These are phyloP conservation scores for Desoria tigrina DNA, from an alignment of 2,888 invertebrate species.

Conservation along the genomic window DNA sequence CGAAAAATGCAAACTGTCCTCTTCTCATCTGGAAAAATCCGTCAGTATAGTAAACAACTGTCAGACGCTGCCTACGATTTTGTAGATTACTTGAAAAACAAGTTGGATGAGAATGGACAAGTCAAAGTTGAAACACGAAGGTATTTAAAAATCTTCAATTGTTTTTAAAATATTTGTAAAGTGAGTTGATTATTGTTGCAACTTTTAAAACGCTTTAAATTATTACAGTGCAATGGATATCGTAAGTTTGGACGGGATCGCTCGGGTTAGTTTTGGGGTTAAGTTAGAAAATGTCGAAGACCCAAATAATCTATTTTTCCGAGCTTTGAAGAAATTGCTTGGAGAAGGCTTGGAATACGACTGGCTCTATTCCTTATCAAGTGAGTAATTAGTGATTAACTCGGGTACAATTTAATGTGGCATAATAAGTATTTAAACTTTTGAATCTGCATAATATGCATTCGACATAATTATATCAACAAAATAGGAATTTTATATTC, in stretches of 20 bases:
- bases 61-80: constrained; percentile 32
- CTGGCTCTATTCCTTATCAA: constrained; percentile 31
- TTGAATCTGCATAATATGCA: too few relatives aligned
- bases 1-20: constrained; percentile 36
- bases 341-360: constrained; percentile 36
- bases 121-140: constrained; percentile 30
- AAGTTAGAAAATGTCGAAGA: constrained; percentile 37
- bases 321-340: constrained; percentile 25
- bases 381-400: constrained; percentile 19
- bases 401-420: neutral
- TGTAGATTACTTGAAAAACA: constrained; percentile 13
- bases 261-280: constrained; percentile 32
- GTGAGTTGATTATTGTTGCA: neutral
- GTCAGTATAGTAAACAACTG: constrained; percentile 28
- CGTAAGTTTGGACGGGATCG: constrained; percentile 37
- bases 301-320: constrained; percentile 24
- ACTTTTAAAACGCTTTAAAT: neutral
- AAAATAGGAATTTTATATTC: too few relatives aligned
- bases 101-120: constrained; percentile 22
- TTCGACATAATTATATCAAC: too few relatives aligned
- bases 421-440: too few relatives aligned
- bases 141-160: constrained; percentile 9
- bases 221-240: constrained; percentile 34
- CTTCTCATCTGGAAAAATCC: constrained; percentile 39
- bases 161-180: too few relatives aligned